phyloP scores from a whole-genome alignment of 2,797 vertebrate genomes.

The Ctenosaura bakeri region DNA sequence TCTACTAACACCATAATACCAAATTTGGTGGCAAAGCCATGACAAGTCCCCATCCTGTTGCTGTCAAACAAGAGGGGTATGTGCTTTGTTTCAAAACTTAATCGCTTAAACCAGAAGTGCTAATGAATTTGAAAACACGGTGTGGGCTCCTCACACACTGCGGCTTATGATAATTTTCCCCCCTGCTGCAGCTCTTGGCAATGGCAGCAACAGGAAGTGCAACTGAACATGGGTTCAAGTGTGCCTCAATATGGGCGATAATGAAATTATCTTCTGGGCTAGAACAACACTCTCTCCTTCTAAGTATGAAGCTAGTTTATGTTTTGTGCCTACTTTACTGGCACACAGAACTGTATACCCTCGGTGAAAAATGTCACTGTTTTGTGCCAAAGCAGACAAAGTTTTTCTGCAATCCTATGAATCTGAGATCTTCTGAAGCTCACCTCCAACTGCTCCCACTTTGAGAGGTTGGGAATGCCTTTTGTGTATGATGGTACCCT shows the following conservation, averaged over 20 bases:
- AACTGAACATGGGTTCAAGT: too few relatives aligned
- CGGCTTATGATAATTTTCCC: neutral
- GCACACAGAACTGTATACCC: too few relatives aligned
- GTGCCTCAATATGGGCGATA: too few relatives aligned
- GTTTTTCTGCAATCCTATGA: neutral
- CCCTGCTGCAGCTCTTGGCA: too few relatives aligned
- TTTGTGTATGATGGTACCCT: too few relatives aligned
- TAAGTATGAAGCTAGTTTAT: neutral
- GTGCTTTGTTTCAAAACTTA: neutral
- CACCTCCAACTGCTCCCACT: too few relatives aligned
- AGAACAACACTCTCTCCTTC: neutral
- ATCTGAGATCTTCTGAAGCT: neutral
- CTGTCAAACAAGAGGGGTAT: neutral
- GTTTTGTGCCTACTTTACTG: neutral
- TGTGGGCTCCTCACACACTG: neutral
- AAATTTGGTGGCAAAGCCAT: neutral
- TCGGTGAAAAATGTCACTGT: too few relatives aligned
- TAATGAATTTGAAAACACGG: neutral
- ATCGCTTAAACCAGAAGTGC: neutral
- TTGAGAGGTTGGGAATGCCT: too few relatives aligned
- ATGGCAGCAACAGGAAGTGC: too few relatives aligned
- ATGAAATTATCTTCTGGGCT: neutral
- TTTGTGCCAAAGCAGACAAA: neutral
- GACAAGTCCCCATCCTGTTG: neutral
- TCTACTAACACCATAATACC: too few relatives aligned